A percentile compares a stretch with the other conserved stretches of the same genome.
phyloP scores from a whole-genome alignment of 30 jellyfish, hydroid and myxozoan species.

The Nemopilema nomurai region DNA sequence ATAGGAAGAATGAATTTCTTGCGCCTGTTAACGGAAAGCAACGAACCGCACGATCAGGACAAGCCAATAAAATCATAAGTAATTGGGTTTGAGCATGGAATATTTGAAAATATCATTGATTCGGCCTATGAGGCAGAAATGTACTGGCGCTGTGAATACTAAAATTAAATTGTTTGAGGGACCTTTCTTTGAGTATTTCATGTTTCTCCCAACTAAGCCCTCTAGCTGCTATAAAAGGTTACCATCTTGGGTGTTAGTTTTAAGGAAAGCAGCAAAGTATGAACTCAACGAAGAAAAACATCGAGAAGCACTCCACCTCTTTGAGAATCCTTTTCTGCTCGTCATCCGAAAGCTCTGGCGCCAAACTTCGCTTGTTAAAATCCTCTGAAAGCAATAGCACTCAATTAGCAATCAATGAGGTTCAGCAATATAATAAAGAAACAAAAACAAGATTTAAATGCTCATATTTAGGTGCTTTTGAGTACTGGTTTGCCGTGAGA shows the following conservation, averaged over 20 bases:
- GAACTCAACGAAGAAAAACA: neutral
- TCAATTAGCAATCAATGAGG: neutral
- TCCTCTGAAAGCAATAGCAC: conserved; percentile 92
- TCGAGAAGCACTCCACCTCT: conserved; percentile 54
- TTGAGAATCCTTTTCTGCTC: conserved; percentile 77
- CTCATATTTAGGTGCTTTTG: neutral
- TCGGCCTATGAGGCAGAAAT: too few relatives aligned
- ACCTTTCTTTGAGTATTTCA: too few relatives aligned
- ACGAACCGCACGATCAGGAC: neutral
- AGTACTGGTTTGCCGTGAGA: too few relatives aligned
- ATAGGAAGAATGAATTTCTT: conserved; percentile 67
- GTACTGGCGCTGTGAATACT: too few relatives aligned
- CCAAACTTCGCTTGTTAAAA: conserved; percentile 89
- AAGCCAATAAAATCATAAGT: neutral
- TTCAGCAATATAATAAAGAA: too few relatives aligned
- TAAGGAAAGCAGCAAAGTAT: too few relatives aligned
- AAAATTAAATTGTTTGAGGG: too few relatives aligned
- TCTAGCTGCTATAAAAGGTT: too few relatives aligned
- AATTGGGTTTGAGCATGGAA: neutral
- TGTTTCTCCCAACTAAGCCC: too few relatives aligned
- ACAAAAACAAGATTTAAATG: neutral
- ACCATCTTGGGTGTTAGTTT: too few relatives aligned
- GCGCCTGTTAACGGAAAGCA: conserved; percentile 58
- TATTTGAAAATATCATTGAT: too few relatives aligned
- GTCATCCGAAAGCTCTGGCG: conserved; percentile 76